phyloP scores from a whole-genome alignment of 2,888 invertebrate genomes.

The Diarsia dahlii region DNA sequence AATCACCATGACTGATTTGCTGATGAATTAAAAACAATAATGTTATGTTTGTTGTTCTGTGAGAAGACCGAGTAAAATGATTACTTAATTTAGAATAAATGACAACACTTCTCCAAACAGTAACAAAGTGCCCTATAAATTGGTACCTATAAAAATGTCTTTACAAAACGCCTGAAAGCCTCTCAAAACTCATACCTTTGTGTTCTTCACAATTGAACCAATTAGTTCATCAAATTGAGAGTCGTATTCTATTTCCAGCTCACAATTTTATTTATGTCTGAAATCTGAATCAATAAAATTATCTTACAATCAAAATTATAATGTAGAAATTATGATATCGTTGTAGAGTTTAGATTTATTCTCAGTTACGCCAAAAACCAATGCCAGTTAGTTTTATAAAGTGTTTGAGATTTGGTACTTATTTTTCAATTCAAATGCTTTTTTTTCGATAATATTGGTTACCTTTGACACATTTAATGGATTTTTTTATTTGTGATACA shows the following conservation, averaged over 20 bases:
- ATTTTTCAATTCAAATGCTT: no score
- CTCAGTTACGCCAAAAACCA: not conserved
- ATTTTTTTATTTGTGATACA: no score
- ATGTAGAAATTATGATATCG: not conserved
- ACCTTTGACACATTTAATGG: no score
- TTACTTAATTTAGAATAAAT: no score
- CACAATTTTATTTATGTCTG: not conserved
- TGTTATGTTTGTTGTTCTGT: no score
- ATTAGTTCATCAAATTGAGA: slow-evolving; percentile 22
- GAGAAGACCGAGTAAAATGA: no score
- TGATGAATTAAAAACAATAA: no score
- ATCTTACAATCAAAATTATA: no score
- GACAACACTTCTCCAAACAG: not conserved
- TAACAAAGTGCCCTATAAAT: not conserved
- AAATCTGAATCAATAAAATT: not conserved
- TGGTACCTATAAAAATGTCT: not conserved
- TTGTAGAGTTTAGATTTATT: not conserved
- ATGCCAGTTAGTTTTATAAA: not conserved
- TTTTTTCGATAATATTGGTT: no score
- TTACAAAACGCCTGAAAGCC: not conserved
- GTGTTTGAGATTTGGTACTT: no score
- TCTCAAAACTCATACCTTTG: not conserved
- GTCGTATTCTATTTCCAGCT: not conserved
- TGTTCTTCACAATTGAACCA: slow-evolving; percentile 18
- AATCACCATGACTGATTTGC: no score